phyloP scores from a whole-genome alignment of 2,888 invertebrate genomes.

The Boloria selene region DNA sequence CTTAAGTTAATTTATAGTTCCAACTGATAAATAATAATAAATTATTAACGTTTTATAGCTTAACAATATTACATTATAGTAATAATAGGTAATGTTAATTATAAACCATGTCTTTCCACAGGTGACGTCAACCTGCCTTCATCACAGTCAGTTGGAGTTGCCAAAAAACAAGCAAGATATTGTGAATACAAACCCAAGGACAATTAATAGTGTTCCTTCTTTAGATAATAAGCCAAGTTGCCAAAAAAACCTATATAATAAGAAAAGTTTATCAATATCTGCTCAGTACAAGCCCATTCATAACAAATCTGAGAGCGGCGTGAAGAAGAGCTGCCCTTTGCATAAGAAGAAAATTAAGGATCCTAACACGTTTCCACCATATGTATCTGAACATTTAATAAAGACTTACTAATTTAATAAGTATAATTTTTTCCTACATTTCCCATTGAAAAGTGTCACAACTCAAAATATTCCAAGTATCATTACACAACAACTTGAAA shows the following conservation, averaged over 20 bases:
- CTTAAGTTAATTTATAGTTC: too few relatives aligned
- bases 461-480: too few relatives aligned
- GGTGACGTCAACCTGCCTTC: constrained; percentile 72
- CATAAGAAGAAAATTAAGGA: constrained; percentile 70
- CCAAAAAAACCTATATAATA: constrained; percentile 56
- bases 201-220: constrained; percentile 39
- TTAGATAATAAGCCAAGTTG: constrained; percentile 49
- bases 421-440: constrained; percentile 3
- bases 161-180: constrained; percentile 48
- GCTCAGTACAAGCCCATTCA: constrained; percentile 70
- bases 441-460: too few relatives aligned
- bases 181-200: constrained; percentile 22
- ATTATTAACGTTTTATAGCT: too few relatives aligned
- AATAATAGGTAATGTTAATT: not conserved
- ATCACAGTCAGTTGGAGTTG: constrained; percentile 73
- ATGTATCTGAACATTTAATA: constrained; percentile 72
- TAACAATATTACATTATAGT: not conserved
- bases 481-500: too few relatives aligned
- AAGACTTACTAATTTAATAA: constrained; percentile 66
- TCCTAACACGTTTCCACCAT: constrained; percentile 56
- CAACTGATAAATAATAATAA: too few relatives aligned
- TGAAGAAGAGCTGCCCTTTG: constrained; percentile 69
- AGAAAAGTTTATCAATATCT: constrained; percentile 66
- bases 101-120: constrained; percentile 50
- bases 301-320: constrained; percentile 70